phyloP scores from a whole-genome alignment of 2,797 vertebrate genomes.

The Typhlichthys eigenmanni region DNA sequence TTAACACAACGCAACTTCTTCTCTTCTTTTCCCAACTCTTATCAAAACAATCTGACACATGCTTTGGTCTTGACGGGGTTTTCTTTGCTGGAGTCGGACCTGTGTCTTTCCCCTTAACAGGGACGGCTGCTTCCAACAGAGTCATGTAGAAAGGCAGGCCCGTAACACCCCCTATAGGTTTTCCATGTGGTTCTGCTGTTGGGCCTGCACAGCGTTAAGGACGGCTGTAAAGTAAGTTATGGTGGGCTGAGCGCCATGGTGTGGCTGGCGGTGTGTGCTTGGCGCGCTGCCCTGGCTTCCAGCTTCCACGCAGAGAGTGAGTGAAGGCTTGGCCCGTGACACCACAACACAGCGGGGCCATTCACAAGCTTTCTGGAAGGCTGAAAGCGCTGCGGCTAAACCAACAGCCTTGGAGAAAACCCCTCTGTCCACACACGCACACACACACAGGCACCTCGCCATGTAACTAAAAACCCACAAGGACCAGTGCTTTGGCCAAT shows the following conservation, averaged over 20 bases:
- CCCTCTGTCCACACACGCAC: not conserved
- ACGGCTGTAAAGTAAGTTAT: slow-evolving; percentile 30
- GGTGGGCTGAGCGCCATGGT: slow-evolving; percentile 45
- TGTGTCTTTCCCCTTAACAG: not conserved
- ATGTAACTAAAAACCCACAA: not conserved
- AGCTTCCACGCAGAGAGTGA: not conserved
- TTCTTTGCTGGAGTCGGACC: not conserved
- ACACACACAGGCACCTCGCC: not conserved
- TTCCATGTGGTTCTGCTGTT: slow-evolving; percentile 37
- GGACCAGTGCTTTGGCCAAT: too few species aligned
- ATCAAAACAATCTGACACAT: too few species aligned
- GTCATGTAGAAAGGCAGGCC: not conserved
- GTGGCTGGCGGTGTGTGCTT: slow-evolving; percentile 12
- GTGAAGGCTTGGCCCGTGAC: slow-evolving; percentile 20
- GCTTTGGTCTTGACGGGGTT: too few species aligned
- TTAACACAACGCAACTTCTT: too few species aligned
- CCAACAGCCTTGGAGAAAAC: not conserved
- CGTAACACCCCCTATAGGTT: not conserved
- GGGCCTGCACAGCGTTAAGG: slow-evolving; percentile 38
- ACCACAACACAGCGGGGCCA: slow-evolving; percentile 36
- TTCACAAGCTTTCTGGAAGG: slow-evolving; percentile 26
- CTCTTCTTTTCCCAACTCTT: too few species aligned
- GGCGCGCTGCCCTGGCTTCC: slow-evolving; percentile 20
- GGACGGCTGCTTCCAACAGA: not conserved
- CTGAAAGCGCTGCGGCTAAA: not conserved